Conservation (phyloP, 2,113 vertebrate species). For the Eubucco bourcierii region DNA sequence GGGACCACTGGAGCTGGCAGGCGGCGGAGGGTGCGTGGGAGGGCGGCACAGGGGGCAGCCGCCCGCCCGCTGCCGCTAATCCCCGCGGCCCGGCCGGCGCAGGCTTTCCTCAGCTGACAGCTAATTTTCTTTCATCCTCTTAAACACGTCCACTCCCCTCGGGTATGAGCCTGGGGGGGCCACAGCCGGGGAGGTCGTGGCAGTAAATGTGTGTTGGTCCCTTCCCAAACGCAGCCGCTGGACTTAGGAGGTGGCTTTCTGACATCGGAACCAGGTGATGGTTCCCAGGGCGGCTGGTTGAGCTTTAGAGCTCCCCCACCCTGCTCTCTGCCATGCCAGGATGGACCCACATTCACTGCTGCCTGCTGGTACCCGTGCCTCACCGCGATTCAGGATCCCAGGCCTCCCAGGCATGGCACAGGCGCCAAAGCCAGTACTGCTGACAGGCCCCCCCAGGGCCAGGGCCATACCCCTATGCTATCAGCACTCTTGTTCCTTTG, state of each 20-base stretch:
- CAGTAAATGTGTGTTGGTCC: background rate
- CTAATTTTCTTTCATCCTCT: constrained; percentile 63
- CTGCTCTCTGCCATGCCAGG: background rate
- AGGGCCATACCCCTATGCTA: background rate
- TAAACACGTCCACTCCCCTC: constrained; percentile 2
- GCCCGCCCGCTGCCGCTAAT: background rate
- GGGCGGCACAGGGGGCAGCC: background rate
- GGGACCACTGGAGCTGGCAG: background rate
- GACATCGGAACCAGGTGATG: background rate
- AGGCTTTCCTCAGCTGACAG: constrained; percentile 46
- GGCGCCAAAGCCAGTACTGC: background rate
- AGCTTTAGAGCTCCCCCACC: background rate
- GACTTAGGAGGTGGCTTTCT: background rate
- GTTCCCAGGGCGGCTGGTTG: background rate
- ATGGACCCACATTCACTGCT: fast-evolving
- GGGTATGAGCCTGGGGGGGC: background rate
- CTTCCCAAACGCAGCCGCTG: background rate
- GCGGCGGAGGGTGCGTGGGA: background rate
- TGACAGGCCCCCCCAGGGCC: too few relatives aligned
- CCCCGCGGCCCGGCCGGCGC: background rate
- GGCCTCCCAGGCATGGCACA: fast-evolving
- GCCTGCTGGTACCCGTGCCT: fast-evolving
- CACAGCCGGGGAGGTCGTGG: background rate
- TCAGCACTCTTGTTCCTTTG: background rate
- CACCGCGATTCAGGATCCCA: fast-evolving